Base-by-base conservation (phyloP, 2,888 invertebrate species). In the Herminia tarsipennalis region DNA sequence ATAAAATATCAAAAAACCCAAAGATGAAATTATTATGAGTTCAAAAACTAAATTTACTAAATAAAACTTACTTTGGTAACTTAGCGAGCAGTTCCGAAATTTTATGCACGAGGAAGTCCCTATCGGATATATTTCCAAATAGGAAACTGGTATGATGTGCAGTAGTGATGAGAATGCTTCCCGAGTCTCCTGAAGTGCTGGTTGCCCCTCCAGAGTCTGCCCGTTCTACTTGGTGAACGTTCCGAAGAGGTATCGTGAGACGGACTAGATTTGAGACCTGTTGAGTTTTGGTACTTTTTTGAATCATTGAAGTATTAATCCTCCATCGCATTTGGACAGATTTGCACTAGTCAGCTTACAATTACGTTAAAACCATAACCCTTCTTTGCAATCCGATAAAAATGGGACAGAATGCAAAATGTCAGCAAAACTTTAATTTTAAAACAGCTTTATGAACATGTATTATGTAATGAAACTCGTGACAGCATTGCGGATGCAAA, bases 101-200 rank as follows among this genome's bases (percentile, higher is more conserved):
- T 87, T 98, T 98, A 73, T 96, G 94, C 3, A 98, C 94, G 3
- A 99, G 93, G 79, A 98, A 96, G 73, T 98, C 96, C 52, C 98
- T 92, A 75, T 98, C 98, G 14, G 94, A 93, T 63, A 99, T 95
- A 82, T 97, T 96, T 21, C 97, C 95, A 85, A 98, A 97, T 37
- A 98, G 93, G 83, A 98, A 98, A 73, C 95, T 96, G 18, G 96
- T 94, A 88, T 95, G 95, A 49, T 95, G 94, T 1, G 95, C 94
- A 0, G 96, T 96, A 0, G 97, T 96, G 25, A 98, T 94, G 34
- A 98, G 93, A 50, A 98, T 94, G 8, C 96, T 95, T 42, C 92
- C 89, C 0, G 81, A 76, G 27, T 89, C 90, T 12, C 93, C 94
- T 0, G 94, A 66, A 0, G 65, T 93, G 2, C 93, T 93, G 45